Percentiles rank a stretch among this genome's conserved stretches.
Evolutionary conservation across 2,113 vertebrate species (phyloP).

Genomic region (Aythya baeri): DNA sequence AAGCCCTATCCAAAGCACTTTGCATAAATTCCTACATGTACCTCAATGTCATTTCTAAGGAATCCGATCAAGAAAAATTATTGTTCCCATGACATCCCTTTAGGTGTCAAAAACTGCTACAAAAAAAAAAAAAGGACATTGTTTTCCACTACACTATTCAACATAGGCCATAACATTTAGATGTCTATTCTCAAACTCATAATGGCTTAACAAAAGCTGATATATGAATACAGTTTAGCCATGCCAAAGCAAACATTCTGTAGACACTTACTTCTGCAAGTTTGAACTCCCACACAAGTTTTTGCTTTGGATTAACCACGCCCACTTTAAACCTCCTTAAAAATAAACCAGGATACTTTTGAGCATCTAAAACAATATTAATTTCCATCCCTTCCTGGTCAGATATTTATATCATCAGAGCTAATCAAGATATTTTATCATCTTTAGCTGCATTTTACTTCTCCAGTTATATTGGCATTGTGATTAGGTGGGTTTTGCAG

Average conservation of each 20-base stretch:
- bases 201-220: neutral
- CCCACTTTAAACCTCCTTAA: neutral
- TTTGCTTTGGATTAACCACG: neutral
- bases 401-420: neutral
- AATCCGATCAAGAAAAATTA: neutral
- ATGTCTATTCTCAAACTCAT: neutral
- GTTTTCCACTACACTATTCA: neutral
- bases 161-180: neutral
- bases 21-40: neutral
- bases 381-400: neutral
- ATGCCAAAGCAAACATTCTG: neutral
- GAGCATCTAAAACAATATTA: neutral
- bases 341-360: neutral
- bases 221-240: neutral
- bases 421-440: neutral
- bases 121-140: neutral
- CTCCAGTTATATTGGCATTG: neutral
- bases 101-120: neutral
- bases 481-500: neutral
- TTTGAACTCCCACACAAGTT: neutral
- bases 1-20: neutral
- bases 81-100: neutral
- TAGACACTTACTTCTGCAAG: neutral
- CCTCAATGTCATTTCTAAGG: neutral
- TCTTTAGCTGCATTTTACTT: neutral